A percentile compares a stretch with the other conserved stretches of the same genome.
Conservation (phyloP, 2,113 vertebrate species). For the Tachycineta bicolor region DNA sequence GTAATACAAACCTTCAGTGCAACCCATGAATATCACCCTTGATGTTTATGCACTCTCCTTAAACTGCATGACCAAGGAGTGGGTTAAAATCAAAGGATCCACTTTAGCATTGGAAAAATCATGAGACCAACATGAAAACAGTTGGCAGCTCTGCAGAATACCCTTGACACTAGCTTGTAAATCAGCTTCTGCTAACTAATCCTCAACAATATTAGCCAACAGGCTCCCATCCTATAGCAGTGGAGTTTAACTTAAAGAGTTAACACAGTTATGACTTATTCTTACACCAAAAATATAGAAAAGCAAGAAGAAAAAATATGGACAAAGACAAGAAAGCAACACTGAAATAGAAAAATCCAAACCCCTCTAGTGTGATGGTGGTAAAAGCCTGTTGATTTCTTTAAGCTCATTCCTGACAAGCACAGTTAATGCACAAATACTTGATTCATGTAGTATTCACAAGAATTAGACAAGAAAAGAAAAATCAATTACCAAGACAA, state of each 20-base stretch:
- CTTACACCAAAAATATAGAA: not conserved
- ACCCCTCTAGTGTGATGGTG: not conserved
- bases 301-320: not conserved
- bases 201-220: not conserved
- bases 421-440: not conserved
- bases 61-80: not conserved
- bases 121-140: not conserved
- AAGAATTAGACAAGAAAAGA: not conserved
- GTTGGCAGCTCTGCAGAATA: not conserved
- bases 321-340: not conserved
- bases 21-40: not conserved
- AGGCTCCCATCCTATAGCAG: not conserved
- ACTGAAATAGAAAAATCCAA: not conserved
- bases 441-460: rapidly evolving
- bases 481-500: not conserved
- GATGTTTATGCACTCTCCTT: not conserved
- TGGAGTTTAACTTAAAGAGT: not conserved
- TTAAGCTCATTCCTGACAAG: not conserved
- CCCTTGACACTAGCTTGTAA: not conserved
- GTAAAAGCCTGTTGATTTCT: not conserved
- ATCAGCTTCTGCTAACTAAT: not conserved
- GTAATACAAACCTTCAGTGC: not conserved
- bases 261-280: not conserved
- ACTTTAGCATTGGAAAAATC: not conserved
- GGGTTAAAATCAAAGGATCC: not conserved